Conservation (phyloP, 2,888 invertebrate species). For the Lymantria monacha region DNA sequence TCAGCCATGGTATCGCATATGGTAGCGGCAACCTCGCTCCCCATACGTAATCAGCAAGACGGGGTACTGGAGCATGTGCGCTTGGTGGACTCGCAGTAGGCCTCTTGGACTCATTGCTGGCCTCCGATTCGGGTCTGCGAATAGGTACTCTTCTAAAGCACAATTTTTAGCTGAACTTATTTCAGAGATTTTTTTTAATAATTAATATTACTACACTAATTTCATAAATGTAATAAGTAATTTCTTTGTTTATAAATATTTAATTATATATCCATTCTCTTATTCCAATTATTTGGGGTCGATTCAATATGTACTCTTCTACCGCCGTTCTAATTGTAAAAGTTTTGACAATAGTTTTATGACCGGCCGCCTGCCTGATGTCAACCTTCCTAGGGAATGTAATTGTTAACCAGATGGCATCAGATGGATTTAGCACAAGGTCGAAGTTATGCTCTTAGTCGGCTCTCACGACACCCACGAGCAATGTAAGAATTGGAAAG, state of each 20-base stretch:
- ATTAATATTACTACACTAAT: neutral
- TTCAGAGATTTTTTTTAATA: constrained; percentile 19
- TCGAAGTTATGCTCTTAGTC: too few species aligned
- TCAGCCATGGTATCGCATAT: constrained; percentile 87
- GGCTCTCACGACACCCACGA: too few species aligned
- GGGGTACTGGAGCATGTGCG: constrained; percentile 89
- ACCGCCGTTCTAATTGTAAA: too few species aligned
- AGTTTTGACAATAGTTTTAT: too few species aligned
- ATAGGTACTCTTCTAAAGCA: constrained; percentile 74
- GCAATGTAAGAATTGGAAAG: too few species aligned
- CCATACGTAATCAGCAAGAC: constrained; percentile 92
- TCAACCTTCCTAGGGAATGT: too few species aligned
- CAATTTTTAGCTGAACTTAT: constrained; percentile 73
- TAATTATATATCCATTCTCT: too few species aligned
- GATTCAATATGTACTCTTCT: too few species aligned
- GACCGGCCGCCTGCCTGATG: too few species aligned
- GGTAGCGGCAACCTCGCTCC: constrained; percentile 85
- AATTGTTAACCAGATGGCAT: too few species aligned
- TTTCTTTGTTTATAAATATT: neutral
- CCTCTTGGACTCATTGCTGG: constrained; percentile 88
- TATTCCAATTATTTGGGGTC: too few species aligned
- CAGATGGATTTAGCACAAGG: too few species aligned
- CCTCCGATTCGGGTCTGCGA: constrained; percentile 81
- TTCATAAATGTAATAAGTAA: neutral
- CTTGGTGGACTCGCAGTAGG: constrained; percentile 86